Evolutionary conservation across 2,797 vertebrate genomes (phyloP).

Genomic region (Netta rufina): DNA sequence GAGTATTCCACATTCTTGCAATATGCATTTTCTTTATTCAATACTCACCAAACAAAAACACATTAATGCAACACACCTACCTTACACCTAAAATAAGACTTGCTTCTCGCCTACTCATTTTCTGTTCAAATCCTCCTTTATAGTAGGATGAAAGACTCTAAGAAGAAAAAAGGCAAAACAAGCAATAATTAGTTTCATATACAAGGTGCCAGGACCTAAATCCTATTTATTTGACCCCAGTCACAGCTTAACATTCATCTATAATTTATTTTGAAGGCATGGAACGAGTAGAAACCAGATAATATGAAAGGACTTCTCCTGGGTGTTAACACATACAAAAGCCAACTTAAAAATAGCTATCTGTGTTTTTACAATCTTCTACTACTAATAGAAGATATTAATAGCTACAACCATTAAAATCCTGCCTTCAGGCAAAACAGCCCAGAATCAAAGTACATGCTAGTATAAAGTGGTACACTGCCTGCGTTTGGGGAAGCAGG

Average conservation of each 20-base stretch:
- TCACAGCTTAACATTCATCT: slow-evolving; percentile 10
- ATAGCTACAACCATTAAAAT: neutral
- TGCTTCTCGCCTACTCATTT: slow-evolving; percentile 84
- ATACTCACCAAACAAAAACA: slow-evolving; percentile 39
- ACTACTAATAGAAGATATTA: neutral
- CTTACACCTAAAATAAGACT: slow-evolving; percentile 83
- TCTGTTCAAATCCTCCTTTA: slow-evolving; percentile 84
- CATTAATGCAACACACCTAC: slow-evolving; percentile 71
- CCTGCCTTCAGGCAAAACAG: neutral
- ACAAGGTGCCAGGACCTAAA: slow-evolving; percentile 39
- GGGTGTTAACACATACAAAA: neutral
- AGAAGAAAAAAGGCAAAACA: slow-evolving; percentile 34
- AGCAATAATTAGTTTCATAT: slow-evolving; percentile 63
- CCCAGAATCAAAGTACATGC: neutral
- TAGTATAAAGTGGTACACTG: neutral
- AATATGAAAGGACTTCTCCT: neutral
- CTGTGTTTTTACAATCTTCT: neutral
- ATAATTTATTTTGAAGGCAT: slow-evolving; percentile 21
- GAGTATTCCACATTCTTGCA: neutral
- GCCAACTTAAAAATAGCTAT: neutral
- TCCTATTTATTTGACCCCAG: neutral
- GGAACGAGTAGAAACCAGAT: neutral
- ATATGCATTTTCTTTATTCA: slow-evolving; percentile 2
- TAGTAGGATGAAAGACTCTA: slow-evolving; percentile 82
- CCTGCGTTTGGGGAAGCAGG: neutral